Evolutionary conservation across 2,113 vertebrate genomes (phyloP).

Genomic region (Pontoporia blainvillei): DNA sequence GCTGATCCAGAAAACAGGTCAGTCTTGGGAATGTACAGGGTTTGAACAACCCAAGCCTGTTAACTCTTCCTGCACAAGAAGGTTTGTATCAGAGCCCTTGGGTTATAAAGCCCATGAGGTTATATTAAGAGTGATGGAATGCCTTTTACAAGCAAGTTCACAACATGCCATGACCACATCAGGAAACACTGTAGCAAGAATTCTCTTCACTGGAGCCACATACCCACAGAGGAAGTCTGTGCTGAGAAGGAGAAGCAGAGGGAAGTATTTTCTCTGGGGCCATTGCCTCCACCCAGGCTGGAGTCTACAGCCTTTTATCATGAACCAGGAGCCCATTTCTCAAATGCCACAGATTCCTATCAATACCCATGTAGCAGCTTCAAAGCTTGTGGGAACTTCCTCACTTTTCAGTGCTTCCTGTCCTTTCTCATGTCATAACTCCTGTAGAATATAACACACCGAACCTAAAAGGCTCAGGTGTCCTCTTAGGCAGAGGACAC

Average conservation of each 20-base stretch:
- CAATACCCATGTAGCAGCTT: neutral
- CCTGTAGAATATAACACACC: no score
- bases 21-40: neutral
- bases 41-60: neutral
- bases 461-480: neutral
- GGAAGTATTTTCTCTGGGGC: neutral
- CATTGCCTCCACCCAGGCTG: neutral
- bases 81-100: neutral
- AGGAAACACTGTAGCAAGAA: neutral
- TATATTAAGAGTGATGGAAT: neutral
- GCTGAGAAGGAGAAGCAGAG: neutral
- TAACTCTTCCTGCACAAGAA: neutral
- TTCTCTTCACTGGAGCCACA: neutral
- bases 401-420: neutral
- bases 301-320: neutral
- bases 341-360: neutral
- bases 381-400: neutral
- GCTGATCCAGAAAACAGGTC: neutral
- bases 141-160: neutral
- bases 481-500: neutral
- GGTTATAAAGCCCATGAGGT: neutral
- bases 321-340: neutral
- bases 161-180: neutral
- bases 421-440: neutral
- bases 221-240: neutral